Percentiles rank a stretch among this genome's conserved stretches.
These are phyloP conservation scores for Sinocyclocheilus maitianheensis DNA, from an alignment of 2,113 vertebrate genomes.

Conservation along the genomic window DNA sequence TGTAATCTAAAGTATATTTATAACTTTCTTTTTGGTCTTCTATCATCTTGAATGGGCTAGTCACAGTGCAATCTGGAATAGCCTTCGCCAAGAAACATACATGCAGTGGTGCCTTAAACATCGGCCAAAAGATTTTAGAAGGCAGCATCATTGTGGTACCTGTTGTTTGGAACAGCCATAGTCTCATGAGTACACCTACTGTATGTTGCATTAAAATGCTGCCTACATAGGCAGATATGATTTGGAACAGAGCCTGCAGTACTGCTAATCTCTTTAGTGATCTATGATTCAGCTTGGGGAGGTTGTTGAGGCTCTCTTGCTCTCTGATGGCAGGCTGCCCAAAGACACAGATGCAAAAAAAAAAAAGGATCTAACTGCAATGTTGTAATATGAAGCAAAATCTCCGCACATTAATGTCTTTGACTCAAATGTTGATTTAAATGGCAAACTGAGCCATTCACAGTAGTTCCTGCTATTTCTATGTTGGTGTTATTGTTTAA, in stretches of 20 bases:
- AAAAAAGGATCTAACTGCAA: not conserved
- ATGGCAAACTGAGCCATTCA: not conserved
- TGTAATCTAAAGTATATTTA: no score
- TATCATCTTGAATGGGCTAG: no score
- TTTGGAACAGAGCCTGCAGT: not conserved
- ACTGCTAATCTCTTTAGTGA: slow-evolving; percentile 7
- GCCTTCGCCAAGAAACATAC: no score
- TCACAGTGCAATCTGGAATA: no score
- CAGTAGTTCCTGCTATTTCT: not conserved
- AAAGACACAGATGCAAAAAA: not conserved
- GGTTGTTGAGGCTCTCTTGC: not conserved
- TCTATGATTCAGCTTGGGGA: not conserved
- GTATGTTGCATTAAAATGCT: not conserved
- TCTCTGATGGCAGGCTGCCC: slow-evolving; percentile 15
- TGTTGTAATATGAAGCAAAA: not conserved
- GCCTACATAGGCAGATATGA: not conserved
- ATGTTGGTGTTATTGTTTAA: not conserved
- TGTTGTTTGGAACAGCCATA: not conserved
- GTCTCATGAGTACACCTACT: not conserved
- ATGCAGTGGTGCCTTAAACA: no score
- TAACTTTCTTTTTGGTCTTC: no score
- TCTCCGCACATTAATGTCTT: not conserved
- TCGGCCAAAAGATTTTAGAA: not conserved
- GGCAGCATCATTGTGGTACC: not conserved
- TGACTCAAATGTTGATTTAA: not conserved